A percentile compares a stretch with the other conserved stretches of the same genome.
Evolutionary conservation across 2,113 vertebrate genomes (phyloP).

Genomic region (Tragulus kanchil): DNA sequence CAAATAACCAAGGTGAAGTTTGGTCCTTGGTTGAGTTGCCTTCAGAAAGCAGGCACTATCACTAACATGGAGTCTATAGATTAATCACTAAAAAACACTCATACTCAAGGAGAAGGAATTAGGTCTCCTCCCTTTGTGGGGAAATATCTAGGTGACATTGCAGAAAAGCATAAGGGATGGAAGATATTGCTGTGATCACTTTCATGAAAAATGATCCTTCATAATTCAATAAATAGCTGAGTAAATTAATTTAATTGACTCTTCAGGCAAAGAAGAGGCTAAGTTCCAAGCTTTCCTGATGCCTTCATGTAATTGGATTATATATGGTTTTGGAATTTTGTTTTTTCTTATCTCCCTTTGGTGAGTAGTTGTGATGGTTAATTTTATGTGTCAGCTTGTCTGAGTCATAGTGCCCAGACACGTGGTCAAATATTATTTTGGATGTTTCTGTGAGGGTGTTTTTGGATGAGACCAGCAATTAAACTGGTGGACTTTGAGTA

Average conservation of each 20-base stretch:
- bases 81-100: neutral
- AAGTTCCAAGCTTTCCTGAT: neutral
- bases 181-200: neutral
- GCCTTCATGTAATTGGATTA: neutral
- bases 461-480: neutral
- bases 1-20: no score
- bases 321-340: neutral
- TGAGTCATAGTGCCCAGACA: neutral
- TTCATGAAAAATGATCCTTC: neutral
- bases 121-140: neutral
- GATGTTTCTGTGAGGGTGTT: neutral
- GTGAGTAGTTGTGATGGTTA: neutral
- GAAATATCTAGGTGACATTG: neutral
- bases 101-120: neutral
- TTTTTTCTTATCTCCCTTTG: neutral
- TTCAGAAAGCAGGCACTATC: neutral
- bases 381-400: neutral
- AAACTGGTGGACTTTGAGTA: neutral
- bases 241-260: neutral
- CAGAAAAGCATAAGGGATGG: neutral
- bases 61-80: neutral
- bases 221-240: neutral
- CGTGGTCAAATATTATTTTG: neutral
- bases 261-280: neutral
- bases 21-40: neutral